A percentile compares a stretch with the other conserved stretches of the same genome.
Evolutionary conservation across 2,888 invertebrate genomes (phyloP).

Genomic region (Cantharis nigra): DNA sequence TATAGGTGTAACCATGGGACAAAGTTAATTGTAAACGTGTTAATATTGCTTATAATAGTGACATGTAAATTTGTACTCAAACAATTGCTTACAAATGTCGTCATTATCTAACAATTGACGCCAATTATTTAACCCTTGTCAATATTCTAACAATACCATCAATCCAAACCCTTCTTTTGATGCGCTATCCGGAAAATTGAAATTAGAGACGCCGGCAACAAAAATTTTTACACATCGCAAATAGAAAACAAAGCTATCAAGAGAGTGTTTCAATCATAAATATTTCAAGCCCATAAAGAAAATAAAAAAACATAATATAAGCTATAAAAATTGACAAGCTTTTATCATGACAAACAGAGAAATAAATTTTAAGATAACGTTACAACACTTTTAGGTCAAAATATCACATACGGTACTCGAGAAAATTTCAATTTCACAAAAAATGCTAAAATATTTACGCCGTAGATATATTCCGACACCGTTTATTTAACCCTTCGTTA

Average conservation of each 20-base stretch:
- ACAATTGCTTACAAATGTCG: background rate
- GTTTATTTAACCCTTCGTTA: no score
- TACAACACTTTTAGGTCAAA: background rate
- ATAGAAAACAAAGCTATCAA: background rate
- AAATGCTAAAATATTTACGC: background rate
- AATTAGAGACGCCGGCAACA: background rate
- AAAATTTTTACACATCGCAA: background rate
- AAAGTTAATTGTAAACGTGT: conserved; percentile 19
- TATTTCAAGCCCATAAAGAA: background rate
- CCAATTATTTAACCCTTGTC: background rate
- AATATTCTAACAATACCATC: background rate
- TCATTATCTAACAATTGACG: background rate
- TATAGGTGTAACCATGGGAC: conserved; percentile 20
- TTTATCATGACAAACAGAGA: background rate
- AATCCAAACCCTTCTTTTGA: background rate
- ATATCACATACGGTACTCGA: background rate
- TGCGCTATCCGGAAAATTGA: background rate
- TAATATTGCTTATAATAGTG: conserved; percentile 19
- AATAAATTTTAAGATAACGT: background rate
- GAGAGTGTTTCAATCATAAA: background rate
- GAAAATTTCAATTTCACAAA: background rate
- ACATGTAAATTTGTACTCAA: conserved; percentile 2
- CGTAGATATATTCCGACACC: background rate
- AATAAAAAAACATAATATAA: background rate
- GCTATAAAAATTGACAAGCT: background rate